Base-by-base conservation (phyloP, 1,140 invertebrate species). In the Polypedilum vanderplanki region DNA sequence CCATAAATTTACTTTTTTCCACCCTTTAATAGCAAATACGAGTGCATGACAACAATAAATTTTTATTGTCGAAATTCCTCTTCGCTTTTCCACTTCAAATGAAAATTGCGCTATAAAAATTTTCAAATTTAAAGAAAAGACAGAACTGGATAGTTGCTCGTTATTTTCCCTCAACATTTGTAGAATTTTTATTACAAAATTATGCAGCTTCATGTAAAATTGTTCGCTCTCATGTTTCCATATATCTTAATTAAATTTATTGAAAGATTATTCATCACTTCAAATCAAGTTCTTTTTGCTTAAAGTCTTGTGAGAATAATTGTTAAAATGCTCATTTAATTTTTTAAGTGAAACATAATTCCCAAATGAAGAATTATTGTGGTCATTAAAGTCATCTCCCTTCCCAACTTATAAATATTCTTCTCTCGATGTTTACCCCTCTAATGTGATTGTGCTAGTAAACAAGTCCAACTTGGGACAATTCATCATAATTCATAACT, bases 341-440 rank as follows among this genome's bases (percentile, higher is more conserved):
- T 70, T n/a, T 67, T 70, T 57, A 57, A 70, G 65, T 70, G 65
- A 18, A 20, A 22, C 20, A 70, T 20, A 70, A 70, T 70, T 70
- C 65, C 65, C 65, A 70, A 70, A 70, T 70, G 65, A 70, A 70
- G 65, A 70, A 70, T 70, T 70, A 70, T 70, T 70, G 65, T 70
- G 65, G 65, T 70, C 65, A 70, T 70, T 70, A 70, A 70, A 70
- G 7, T 70, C 46, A 57, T 57, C 12, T 57, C 46, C 12, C 46
- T n/a, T 15, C 46, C 10, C 46, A n/a, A 4, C 41, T 12, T 57
- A 57, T 57, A 46, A 46, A 46, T 46, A 46, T 15, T 46, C 15
- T 10, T 57, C 46, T n/a, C 46, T 57, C 12, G 4, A 4, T 12
- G 10, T 57, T n/a, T 57, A 57, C 46, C 12, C 46, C n/a, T 57